Evolutionary conservation across 2,113 vertebrate species (phyloP).

Genomic region (Sebastes schlegelii): DNA sequence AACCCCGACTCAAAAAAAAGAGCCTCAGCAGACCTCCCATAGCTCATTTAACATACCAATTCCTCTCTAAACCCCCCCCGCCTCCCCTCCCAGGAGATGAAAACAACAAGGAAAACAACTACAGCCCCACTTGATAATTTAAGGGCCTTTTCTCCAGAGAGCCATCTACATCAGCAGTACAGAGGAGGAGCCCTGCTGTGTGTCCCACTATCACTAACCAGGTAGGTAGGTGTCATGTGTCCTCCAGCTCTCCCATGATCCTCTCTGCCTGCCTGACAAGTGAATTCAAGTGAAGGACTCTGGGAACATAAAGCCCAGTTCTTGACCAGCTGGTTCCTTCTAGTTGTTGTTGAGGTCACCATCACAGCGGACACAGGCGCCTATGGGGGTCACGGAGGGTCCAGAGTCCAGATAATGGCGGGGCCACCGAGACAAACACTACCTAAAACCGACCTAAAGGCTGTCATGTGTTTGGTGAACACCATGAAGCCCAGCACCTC

Average conservation of each 20-base stretch:
- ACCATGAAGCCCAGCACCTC: slow-evolving; percentile 5
- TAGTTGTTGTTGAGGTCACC: slow-evolving; percentile 48
- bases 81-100: slow-evolving; percentile 50
- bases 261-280: neutral
- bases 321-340: slow-evolving; percentile 64
- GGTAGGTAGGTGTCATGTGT: neutral
- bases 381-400: slow-evolving; percentile 62
- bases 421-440: slow-evolving; percentile 70
- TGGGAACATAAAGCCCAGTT: slow-evolving; percentile 66
- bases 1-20: slow-evolving; percentile 49
- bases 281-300: slow-evolving; percentile 43
- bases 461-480: slow-evolving; percentile 74
- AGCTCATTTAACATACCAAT: slow-evolving; percentile 85
- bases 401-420: slow-evolving; percentile 60
- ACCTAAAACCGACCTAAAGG: slow-evolving; percentile 50
- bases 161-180: slow-evolving; percentile 66
- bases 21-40: slow-evolving; percentile 77
- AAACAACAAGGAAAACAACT: slow-evolving; percentile 80
- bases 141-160: slow-evolving; percentile 73
- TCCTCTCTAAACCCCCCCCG: slow-evolving; percentile 69
- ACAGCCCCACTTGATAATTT: slow-evolving; percentile 78
- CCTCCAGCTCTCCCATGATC: slow-evolving; percentile 1
- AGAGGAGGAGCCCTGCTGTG: slow-evolving; percentile 3
- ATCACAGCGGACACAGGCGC: slow-evolving; percentile 47
- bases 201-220: neutral